phyloP scores from a whole-genome alignment of 2,797 vertebrate genomes.

The Phataginus tricuspis region DNA sequence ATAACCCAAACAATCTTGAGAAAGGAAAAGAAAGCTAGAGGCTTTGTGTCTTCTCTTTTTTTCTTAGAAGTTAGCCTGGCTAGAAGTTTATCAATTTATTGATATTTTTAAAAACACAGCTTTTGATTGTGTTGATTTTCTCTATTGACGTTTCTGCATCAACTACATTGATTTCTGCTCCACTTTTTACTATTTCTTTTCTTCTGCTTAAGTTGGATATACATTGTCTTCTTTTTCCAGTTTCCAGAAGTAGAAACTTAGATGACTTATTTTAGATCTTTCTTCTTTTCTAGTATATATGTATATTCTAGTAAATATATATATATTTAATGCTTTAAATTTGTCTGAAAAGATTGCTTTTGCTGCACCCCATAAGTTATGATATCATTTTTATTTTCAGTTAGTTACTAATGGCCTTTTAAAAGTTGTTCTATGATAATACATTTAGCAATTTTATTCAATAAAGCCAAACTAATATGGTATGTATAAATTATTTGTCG shows the following conservation, averaged over 20 bases:
- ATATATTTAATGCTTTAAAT: too few species aligned
- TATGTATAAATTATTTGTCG: background rate
- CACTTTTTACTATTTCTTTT: background rate
- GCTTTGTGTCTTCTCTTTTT: background rate
- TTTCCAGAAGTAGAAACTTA: background rate
- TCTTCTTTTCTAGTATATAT: background rate
- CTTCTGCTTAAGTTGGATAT: background rate
- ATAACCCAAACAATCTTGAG: background rate
- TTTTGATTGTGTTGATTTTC: background rate
- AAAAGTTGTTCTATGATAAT: background rate
- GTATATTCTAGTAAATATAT: too few species aligned
- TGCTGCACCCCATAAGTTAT: too few species aligned
- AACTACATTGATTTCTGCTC: background rate
- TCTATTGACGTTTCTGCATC: too few species aligned
- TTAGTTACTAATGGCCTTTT: background rate
- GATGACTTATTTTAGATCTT: background rate
- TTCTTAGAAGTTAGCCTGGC: background rate
- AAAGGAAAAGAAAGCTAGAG: background rate
- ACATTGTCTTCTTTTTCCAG: background rate
- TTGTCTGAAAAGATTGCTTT: too few species aligned
- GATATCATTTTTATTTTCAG: background rate
- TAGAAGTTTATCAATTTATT: background rate
- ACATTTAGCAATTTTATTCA: background rate
- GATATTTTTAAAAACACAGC: background rate
- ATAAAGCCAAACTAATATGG: background rate